A percentile compares a stretch with the other conserved stretches of the same genome.
These are phyloP conservation scores for Dolichomitus sp. DNA, from an alignment of 2,888 invertebrate genomes.

Conservation along the genomic window DNA sequence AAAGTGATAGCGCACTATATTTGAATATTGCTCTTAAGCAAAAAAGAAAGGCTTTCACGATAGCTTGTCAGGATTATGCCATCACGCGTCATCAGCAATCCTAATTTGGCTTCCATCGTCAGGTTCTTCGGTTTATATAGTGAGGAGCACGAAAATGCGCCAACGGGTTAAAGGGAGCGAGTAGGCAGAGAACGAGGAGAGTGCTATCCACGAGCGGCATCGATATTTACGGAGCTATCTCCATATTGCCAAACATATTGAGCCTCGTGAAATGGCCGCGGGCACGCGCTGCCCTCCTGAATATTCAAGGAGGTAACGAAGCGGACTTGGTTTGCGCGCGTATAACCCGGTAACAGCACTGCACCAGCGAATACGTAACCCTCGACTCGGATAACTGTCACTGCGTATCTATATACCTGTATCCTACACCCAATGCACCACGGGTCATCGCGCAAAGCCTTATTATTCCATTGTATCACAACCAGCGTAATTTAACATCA, in stretches of 20 bases:
- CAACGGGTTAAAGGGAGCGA: constrained; percentile 19
- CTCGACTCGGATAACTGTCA: constrained; percentile 48
- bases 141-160: constrained; percentile 40
- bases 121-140: constrained; percentile 54
- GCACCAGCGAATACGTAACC: constrained; percentile 37
- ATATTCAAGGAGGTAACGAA: constrained; percentile 85
- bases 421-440: constrained; percentile 47
- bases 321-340: constrained; percentile 81
- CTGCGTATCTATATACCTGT: constrained; percentile 33
- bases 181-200: constrained; percentile 8
- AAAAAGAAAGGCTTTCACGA: constrained; percentile 11
- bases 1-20: not conserved
- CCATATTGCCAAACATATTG: constrained; percentile 84
- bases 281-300: constrained; percentile 83
- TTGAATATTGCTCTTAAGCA: constrained; percentile 20
- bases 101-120: constrained; percentile 50
- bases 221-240: constrained; percentile 80
- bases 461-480: constrained; percentile 77
- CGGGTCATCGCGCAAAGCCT: constrained; percentile 77
- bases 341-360: constrained; percentile 40
- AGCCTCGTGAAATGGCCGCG: constrained; percentile 81
- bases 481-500: constrained; percentile 60
- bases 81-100: constrained; percentile 50
- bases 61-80: constrained; percentile 26
- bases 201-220: constrained; percentile 48